These are phyloP conservation scores for Cheilosia impressa DNA, from an alignment of 2,888 invertebrate species.

Conservation along the genomic window DNA sequence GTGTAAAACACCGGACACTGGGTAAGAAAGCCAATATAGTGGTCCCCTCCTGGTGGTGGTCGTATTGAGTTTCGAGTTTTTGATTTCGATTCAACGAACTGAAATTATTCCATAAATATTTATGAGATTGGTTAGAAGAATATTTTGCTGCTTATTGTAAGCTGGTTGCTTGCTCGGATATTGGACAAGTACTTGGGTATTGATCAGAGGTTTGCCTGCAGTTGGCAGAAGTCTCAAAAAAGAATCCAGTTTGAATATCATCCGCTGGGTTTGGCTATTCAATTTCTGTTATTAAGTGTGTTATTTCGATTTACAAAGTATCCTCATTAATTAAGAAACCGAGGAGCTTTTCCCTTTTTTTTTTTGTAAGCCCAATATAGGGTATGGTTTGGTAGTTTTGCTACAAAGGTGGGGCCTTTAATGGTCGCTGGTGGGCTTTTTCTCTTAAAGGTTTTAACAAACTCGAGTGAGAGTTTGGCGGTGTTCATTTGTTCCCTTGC, in stretches of 20 bases:
- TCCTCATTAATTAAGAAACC: slow-evolving; percentile 67
- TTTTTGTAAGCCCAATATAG: background rate
- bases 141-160: slow-evolving; percentile 63
- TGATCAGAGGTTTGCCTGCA: slow-evolving; percentile 56
- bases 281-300: slow-evolving; percentile 46
- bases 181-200: slow-evolving; percentile 50
- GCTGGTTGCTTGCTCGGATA: slow-evolving; percentile 52
- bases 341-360: slow-evolving; percentile 1
- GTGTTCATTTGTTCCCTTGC: no score
- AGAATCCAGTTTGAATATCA: slow-evolving; percentile 12
- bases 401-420: background rate
- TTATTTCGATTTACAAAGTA: slow-evolving; percentile 58
- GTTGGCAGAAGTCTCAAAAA: slow-evolving; percentile 54
- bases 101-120: slow-evolving; percentile 76
- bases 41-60: slow-evolving; percentile 23
- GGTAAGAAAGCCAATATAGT: slow-evolving; percentile 56
- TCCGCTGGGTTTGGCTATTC: slow-evolving; percentile 25
- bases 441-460: no score
- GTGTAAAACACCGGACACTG: slow-evolving; percentile 60
- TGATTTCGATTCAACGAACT: slow-evolving; percentile 75
- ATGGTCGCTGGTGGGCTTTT: background rate
- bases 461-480: no score
- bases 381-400: background rate
- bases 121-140: slow-evolving; percentile 66
- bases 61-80: slow-evolving; percentile 63